A percentile compares a stretch with the other conserved stretches of the same genome.
These are phyloP conservation scores for Neosilurus mollespiculum DNA, from an alignment of 2,797 vertebrate genomes.

Conservation along the genomic window DNA sequence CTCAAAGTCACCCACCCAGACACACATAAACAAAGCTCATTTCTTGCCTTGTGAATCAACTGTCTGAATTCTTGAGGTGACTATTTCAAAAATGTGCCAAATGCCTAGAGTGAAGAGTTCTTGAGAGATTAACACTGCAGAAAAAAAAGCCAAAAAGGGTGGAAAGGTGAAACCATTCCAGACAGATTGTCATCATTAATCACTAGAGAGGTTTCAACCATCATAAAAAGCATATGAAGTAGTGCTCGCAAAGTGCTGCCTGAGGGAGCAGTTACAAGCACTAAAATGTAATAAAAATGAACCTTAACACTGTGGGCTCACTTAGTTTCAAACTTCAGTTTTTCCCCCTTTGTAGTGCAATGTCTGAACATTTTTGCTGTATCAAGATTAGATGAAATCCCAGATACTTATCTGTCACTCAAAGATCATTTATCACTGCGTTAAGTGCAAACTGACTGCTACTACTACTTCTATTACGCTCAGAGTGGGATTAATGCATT, in stretches of 20 bases:
- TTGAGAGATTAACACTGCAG: conserved; percentile 43
- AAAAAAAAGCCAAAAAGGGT: conserved; percentile 38
- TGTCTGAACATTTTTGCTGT: conserved; percentile 37
- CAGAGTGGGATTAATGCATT: neutral
- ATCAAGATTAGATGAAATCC: conserved; percentile 41
- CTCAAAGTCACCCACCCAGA: neutral
- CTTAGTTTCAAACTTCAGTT: conserved; percentile 25
- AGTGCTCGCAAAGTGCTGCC: conserved; percentile 20
- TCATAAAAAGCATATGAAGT: conserved; percentile 37
- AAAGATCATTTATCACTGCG: neutral
- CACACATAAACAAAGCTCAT: conserved; percentile 10
- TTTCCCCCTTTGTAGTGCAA: conserved; percentile 40
- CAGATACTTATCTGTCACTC: conserved; percentile 34
- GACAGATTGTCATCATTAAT: conserved; percentile 45
- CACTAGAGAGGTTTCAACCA: conserved; percentile 31
- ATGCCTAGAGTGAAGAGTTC: conserved; percentile 43
- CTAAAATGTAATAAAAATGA: conserved; percentile 26
- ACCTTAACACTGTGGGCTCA: neutral
- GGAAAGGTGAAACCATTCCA: conserved; percentile 44
- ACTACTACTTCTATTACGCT: neutral
- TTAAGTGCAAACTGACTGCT: neutral
- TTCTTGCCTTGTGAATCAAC: conserved; percentile 39
- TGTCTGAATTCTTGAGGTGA: conserved; percentile 43
- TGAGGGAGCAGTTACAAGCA: conserved; percentile 12
- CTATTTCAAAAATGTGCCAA: conserved; percentile 48